These are phyloP conservation scores for Volucella inanis DNA, from an alignment of 2,888 invertebrate species.

Conservation along the genomic window DNA sequence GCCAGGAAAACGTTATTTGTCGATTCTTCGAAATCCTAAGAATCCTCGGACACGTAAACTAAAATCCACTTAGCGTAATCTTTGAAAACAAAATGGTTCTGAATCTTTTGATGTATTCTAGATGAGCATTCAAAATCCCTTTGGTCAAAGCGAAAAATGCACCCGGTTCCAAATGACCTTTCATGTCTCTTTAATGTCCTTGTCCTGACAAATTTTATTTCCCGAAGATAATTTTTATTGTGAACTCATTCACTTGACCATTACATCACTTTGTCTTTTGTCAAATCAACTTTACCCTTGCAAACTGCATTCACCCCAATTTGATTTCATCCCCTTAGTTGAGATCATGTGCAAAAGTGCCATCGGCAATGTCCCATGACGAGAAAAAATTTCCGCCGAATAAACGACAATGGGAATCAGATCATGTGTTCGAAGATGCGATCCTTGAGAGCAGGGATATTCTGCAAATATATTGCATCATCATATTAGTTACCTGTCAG, in stretches of 20 bases:
- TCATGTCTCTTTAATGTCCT: no score
- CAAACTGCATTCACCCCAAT: background rate
- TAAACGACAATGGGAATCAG: conserved; percentile 64
- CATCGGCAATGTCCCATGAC: conserved; percentile 62
- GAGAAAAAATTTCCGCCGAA: conserved; percentile 52
- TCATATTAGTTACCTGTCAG: conserved; percentile 54
- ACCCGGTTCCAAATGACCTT: no score
- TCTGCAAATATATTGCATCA: conserved; percentile 36
- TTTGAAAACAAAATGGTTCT: no score
- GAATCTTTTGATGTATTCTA: no score
- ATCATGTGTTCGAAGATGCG: conserved; percentile 62
- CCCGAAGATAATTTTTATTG: background rate
- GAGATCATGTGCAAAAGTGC: conserved; percentile 32
- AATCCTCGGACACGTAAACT: no score
- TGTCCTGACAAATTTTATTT: conserved; percentile 16
- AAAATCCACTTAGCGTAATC: no score
- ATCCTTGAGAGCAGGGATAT: conserved; percentile 35
- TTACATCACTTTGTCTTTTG: conserved; percentile 23
- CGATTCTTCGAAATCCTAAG: no score
- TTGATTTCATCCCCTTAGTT: background rate
- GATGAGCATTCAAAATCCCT: no score
- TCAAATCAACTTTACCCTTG: conserved; percentile 35
- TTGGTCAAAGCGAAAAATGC: no score
- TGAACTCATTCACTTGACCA: conserved; percentile 53
- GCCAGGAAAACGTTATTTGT: no score